These are phyloP conservation scores for Ceratoteleas bidentatus DNA, from an alignment of 1,140 invertebrate genomes.

Conservation along the genomic window DNA sequence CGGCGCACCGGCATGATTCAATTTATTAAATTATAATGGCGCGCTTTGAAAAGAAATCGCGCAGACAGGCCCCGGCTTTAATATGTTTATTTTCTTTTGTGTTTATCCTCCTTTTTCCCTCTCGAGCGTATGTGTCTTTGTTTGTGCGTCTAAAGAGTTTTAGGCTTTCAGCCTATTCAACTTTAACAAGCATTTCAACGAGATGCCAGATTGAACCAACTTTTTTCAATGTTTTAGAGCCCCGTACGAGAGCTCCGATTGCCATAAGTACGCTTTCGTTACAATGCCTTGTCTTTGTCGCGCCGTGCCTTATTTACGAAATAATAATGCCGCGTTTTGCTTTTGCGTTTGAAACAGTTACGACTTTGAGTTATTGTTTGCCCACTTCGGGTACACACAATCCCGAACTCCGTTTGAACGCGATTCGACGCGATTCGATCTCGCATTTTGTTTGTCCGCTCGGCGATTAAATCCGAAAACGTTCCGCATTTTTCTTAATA, in stretches of 20 bases:
- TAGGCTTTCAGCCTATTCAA: conserved; percentile 40
- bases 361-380: background rate
- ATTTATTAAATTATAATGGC: too few species aligned
- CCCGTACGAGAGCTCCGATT: conserved; percentile 30
- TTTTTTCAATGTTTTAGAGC: conserved; percentile 50
- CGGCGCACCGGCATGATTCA: too few species aligned
- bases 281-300: conserved; percentile 43
- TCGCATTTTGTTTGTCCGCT: too few species aligned
- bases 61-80: too few species aligned
- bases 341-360: conserved; percentile 8
- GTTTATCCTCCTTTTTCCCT: conserved; percentile 1
- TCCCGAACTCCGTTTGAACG: too few species aligned
- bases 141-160: conserved; percentile 34
- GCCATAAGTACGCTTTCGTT: conserved; percentile 50
- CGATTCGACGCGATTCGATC: too few species aligned
- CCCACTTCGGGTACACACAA: background rate
- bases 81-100: conserved; percentile 3
- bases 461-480: too few species aligned
- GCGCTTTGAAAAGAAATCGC: too few species aligned
- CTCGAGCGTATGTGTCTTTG: too few species aligned
- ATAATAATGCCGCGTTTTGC: too few species aligned
- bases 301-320: conserved; percentile 45
- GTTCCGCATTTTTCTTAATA: conserved; percentile 61
- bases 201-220: conserved; percentile 48
- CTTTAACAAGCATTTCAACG: conserved; percentile 42